Evolutionary conservation across 2,797 vertebrate species (phyloP).

Genomic region (Rhinogobio ventralis): DNA sequence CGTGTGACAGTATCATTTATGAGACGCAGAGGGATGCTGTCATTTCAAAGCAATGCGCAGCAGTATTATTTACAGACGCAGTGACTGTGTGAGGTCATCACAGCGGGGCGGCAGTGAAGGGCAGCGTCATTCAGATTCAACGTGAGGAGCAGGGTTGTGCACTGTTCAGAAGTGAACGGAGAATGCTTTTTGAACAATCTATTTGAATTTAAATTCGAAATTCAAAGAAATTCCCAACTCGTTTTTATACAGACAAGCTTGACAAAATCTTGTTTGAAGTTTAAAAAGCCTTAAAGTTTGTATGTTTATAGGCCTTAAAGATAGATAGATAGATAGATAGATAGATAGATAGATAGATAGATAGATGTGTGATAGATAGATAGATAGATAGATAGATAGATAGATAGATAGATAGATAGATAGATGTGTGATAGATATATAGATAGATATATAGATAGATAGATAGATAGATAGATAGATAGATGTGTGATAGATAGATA

Average conservation of each 20-base stretch:
- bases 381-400: background rate
- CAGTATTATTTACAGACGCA: conserved; percentile 74
- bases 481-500: background rate
- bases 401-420: background rate
- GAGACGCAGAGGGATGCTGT: conserved; percentile 72
- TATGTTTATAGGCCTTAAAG: background rate
- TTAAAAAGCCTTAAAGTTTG: background rate
- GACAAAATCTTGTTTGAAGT: background rate
- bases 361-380: accelerated
- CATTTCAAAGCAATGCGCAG: conserved; percentile 77
- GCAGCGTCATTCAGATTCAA: conserved; percentile 62
- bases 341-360: background rate
- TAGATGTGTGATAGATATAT: background rate
- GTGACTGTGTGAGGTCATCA: conserved; percentile 53
- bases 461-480: background rate
- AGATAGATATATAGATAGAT: background rate
- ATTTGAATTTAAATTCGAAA: background rate
- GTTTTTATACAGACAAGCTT: background rate
- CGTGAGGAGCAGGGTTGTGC: conserved; percentile 1
- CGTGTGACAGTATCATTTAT: conserved; percentile 75
- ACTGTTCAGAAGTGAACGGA: background rate
- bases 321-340: background rate
- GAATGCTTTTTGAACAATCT: conserved; percentile 10
- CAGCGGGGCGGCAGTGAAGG: conserved; percentile 61
- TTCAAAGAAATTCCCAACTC: background rate